These are phyloP conservation scores for Calidris pugnax DNA, from an alignment of 2,113 vertebrate genomes.

Conservation along the genomic window DNA sequence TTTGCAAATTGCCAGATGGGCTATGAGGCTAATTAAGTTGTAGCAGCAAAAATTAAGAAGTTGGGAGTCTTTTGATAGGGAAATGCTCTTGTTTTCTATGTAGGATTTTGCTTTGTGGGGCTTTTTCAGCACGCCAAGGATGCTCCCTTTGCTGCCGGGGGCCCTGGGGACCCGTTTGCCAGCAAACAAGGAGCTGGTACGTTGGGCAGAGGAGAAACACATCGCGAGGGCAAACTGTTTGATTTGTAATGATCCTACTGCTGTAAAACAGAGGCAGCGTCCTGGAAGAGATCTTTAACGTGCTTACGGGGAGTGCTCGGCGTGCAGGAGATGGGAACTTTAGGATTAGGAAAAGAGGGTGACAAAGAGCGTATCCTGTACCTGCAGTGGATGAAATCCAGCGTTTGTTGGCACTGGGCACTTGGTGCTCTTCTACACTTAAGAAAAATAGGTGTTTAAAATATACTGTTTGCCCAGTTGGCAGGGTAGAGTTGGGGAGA, in stretches of 20 bases:
- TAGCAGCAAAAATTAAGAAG: background rate
- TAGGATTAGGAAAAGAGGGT: background rate
- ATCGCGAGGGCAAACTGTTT: background rate
- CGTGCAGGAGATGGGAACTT: background rate
- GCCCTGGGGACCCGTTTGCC: background rate
- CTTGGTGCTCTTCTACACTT: background rate
- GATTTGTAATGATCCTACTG: fast-evolving
- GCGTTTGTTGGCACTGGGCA: fast-evolving
- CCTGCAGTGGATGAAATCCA: background rate
- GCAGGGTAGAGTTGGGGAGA: background rate
- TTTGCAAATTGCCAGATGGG: slow-evolving; percentile 29
- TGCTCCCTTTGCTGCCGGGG: background rate
- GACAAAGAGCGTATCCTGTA: background rate
- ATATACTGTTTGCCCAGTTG: fast-evolving
- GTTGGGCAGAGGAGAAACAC: background rate
- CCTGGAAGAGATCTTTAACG: background rate
- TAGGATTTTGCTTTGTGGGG: background rate
- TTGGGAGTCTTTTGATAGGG: background rate
- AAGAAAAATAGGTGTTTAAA: background rate
- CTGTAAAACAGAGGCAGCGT: background rate
- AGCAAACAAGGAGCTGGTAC: background rate
- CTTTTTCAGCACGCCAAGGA: background rate
- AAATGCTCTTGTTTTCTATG: background rate
- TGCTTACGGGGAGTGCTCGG: background rate
- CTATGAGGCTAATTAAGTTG: slow-evolving; percentile 35